A percentile compares a stretch with the other conserved stretches of the same genome.
Conservation (phyloP, 53 echinoderm and acorn worm genomes). For the Echinometra lucunter region DNA sequence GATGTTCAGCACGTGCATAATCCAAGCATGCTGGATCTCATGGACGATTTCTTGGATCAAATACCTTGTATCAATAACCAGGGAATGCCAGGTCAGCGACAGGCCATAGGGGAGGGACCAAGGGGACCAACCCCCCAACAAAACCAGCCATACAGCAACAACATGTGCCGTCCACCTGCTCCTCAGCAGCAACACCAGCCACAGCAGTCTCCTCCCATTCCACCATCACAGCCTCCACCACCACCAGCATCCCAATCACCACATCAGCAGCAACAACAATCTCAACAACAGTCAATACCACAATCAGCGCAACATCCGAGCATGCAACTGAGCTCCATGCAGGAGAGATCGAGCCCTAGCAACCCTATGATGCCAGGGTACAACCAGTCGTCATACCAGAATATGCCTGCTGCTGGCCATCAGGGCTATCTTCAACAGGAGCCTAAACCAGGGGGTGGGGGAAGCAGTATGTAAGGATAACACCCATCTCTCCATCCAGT, state of each 20-base stretch:
- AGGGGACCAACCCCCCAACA: constrained; percentile 7
- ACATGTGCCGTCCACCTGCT: constrained; percentile 61
- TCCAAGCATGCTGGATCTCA: constrained; percentile 71
- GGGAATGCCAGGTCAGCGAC: constrained; percentile 5
- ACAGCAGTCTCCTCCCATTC: constrained; percentile 70
- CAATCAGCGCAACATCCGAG: constrained; percentile 62
- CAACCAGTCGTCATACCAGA: constrained; percentile 71
- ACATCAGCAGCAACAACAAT: constrained; percentile 58
- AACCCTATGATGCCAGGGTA: constrained; percentile 74
- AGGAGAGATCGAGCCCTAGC: constrained; percentile 75
- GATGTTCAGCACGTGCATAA: constrained; percentile 74
- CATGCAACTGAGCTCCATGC: constrained; percentile 65
- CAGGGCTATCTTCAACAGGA: constrained; percentile 75
- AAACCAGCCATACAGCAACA: constrained; percentile 35
- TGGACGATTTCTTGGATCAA: constrained; percentile 94
- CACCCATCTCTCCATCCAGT: constrained; percentile 23
- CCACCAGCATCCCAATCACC: constrained; percentile 33
- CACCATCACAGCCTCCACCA: constrained; percentile 63
- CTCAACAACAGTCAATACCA: constrained; percentile 47
- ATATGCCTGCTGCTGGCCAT: constrained; percentile 70
- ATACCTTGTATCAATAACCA: constrained; percentile 86
- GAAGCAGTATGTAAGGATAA: constrained; percentile 8
- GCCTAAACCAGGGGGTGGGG: constrained; percentile 65
- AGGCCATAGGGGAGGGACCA: background rate
- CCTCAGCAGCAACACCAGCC: constrained; percentile 62